Evolutionary conservation across 2,113 vertebrate genomes (phyloP).

Genomic region (Sphyrna mokarran): DNA sequence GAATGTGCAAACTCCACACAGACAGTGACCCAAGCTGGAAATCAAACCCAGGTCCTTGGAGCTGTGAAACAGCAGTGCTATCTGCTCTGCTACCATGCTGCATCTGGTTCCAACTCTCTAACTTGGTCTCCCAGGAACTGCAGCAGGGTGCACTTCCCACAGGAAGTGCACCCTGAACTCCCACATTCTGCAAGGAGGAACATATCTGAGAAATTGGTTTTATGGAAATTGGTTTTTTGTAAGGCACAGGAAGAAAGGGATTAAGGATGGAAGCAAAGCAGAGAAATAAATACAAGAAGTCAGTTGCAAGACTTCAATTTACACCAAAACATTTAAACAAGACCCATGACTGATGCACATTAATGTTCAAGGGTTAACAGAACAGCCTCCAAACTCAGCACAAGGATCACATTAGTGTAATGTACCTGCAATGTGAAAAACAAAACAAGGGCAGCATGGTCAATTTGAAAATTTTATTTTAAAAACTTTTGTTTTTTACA

Average conservation of each 20-base stretch:
- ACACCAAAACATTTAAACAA: neutral
- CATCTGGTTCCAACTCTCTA: no score
- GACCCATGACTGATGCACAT: neutral
- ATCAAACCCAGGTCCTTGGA: no score
- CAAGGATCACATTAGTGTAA: neutral
- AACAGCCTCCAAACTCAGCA: neutral
- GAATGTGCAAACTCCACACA: no score
- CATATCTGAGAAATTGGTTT: neutral
- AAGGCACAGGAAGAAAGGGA: neutral
- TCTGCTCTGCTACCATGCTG: no score
- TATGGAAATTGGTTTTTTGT: no score
- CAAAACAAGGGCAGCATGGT: neutral
- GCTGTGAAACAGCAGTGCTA: no score
- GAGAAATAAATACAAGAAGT: neutral
- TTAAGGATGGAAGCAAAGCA: neutral
- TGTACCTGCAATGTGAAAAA: neutral
- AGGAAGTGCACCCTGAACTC: no score
- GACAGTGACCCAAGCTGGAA: no score
- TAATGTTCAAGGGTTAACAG: neutral
- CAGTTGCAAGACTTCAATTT: no score
- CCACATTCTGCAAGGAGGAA: no score
- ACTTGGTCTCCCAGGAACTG: no score
- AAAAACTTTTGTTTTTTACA: neutral
- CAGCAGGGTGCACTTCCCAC: no score
- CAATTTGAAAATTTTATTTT: slow-evolving; percentile 11